Conservation (phyloP, 2,113 vertebrate genomes). For the Microtus pennsylvanicus region DNA sequence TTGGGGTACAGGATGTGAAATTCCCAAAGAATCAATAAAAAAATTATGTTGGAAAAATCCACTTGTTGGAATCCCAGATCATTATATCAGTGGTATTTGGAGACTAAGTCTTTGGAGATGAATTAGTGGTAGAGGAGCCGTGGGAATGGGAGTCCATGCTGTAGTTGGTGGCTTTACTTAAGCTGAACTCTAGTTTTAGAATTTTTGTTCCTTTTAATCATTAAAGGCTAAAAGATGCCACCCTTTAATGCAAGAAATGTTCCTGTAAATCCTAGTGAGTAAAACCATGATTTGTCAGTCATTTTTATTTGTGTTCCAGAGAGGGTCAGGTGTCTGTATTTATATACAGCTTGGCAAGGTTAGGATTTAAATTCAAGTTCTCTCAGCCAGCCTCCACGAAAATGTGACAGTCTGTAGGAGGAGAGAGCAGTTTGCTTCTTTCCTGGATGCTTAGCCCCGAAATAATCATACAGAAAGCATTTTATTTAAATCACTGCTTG, state of each 20-base stretch:
- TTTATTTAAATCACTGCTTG: no score
- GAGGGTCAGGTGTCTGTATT: not conserved
- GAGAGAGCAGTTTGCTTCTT: no score
- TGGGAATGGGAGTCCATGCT: not conserved
- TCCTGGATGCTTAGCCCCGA: no score
- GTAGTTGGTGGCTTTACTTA: not conserved
- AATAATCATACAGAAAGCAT: no score
- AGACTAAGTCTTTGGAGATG: not conserved
- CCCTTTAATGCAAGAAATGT: not conserved
- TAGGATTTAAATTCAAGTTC: not conserved
- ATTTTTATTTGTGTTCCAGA: not conserved
- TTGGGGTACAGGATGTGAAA: not conserved
- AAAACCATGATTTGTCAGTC: not conserved
- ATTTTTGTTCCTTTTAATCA: slow-evolving; percentile 22
- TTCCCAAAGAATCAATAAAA: not conserved
- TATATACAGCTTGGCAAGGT: not conserved
- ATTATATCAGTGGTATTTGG: not conserved
- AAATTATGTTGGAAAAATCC: not conserved
- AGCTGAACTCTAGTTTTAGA: not conserved
- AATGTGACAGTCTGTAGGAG: not conserved
- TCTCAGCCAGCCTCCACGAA: not conserved
- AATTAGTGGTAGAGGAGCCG: not conserved
- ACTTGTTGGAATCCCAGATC: not conserved
- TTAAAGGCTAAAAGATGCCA: not conserved
- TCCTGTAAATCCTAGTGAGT: not conserved